Evolutionary conservation across 2,888 invertebrate species (phyloP).

Genomic region (Diadegma fenestrale): DNA sequence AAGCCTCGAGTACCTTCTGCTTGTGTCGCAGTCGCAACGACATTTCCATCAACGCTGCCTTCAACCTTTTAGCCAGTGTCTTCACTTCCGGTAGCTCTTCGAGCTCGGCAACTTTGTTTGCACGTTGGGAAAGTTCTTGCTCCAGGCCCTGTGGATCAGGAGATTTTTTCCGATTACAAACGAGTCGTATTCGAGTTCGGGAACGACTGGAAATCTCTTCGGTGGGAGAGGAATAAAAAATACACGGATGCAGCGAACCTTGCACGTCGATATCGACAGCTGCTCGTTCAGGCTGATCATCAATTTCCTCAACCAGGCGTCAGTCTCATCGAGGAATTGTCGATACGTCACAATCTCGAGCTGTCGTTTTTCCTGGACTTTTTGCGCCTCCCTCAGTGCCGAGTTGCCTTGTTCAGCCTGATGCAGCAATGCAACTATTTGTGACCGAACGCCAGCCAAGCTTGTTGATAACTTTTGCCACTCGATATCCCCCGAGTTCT

Average conservation of each 20-base stretch:
- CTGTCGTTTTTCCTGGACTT: slow-evolving; percentile 86
- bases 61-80: slow-evolving; percentile 78
- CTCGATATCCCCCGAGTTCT: slow-evolving; percentile 89
- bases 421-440: slow-evolving; percentile 88
- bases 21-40: slow-evolving; percentile 77
- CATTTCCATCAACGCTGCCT: slow-evolving; percentile 79
- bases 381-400: slow-evolving; percentile 86
- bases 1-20: slow-evolving; percentile 83
- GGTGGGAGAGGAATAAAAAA: slow-evolving; percentile 63
- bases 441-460: slow-evolving; percentile 87
- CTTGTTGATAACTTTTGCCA: slow-evolving; percentile 87
- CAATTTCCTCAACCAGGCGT: slow-evolving; percentile 79
- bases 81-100: slow-evolving; percentile 81
- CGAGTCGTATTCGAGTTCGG: no score
- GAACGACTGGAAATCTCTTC: no score
- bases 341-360: slow-evolving; percentile 85
- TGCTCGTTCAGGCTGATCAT: slow-evolving; percentile 75
- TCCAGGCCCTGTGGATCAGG: slow-evolving; percentile 77
- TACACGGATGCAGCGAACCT: slow-evolving; percentile 74
- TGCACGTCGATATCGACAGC: slow-evolving; percentile 72
- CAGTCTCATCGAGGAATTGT: slow-evolving; percentile 81
- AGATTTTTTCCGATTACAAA: slow-evolving; percentile 1
- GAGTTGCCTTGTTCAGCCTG: slow-evolving; percentile 90
- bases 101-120: slow-evolving; percentile 78
- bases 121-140: slow-evolving; percentile 79